These are phyloP conservation scores for Pollenia labialis DNA, from an alignment of 2,888 invertebrate species.

Conservation along the genomic window DNA sequence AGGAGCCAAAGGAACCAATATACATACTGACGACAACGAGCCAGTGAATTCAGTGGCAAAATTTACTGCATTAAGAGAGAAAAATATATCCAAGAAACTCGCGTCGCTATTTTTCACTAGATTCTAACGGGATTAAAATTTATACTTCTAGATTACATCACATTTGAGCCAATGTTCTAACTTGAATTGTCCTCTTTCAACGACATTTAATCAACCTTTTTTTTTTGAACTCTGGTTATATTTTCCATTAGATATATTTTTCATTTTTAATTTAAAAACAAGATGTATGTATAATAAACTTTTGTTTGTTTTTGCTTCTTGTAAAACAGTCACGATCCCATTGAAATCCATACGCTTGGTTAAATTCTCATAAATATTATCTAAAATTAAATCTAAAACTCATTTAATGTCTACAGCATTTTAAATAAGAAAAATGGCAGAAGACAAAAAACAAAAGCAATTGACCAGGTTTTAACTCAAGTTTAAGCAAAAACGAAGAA, in stretches of 20 bases:
- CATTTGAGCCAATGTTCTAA: too few species aligned
- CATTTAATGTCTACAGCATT: constrained; percentile 73
- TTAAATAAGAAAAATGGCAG: constrained; percentile 65
- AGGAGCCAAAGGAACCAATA: too few species aligned
- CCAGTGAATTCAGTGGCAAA: too few species aligned
- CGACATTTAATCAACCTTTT: too few species aligned
- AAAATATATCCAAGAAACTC: too few species aligned
- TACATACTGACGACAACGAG: too few species aligned
- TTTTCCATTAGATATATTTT: neutral
- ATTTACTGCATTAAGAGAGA: too few species aligned
- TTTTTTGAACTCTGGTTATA: too few species aligned
- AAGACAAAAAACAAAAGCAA: constrained; percentile 48
- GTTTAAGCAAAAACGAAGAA: neutral
- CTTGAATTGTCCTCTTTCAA: too few species aligned
- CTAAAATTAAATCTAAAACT: constrained; percentile 75
- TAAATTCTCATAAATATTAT: constrained; percentile 74
- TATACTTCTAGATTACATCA: too few species aligned
- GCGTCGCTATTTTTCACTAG: too few species aligned
- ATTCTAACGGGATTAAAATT: too few species aligned
- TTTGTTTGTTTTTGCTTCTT: constrained; percentile 19
- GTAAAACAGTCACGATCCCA: constrained; percentile 68
- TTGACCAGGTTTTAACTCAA: constrained; percentile 58
- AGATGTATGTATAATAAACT: neutral
- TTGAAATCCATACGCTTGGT: constrained; percentile 68
- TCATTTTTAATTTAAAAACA: constrained; percentile 5